phyloP scores from a whole-genome alignment of 1,140 invertebrate genomes.

The Aphelenchoides avenae region DNA sequence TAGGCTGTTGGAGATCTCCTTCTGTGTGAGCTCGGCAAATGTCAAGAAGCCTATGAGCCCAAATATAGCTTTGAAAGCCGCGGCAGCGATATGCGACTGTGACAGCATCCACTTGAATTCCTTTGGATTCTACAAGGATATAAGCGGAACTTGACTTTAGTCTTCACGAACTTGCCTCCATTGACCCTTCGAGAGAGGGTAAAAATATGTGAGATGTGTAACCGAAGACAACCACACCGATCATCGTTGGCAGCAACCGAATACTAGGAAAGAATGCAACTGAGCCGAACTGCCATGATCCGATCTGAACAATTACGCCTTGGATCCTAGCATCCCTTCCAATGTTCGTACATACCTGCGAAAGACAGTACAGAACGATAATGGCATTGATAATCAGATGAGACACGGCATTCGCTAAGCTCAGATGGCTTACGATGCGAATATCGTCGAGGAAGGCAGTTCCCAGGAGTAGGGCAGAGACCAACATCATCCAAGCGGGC shows the following conservation, averaged over 20 bases:
- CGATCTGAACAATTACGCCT: slow-evolving; percentile 28
- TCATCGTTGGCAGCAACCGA: slow-evolving; percentile 93
- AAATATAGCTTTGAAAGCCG: slow-evolving; percentile 90
- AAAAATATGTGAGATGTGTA: slow-evolving; percentile 99
- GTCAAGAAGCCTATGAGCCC: slow-evolving; percentile 95
- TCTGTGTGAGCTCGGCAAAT: no score
- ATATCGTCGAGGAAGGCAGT: slow-evolving; percentile 87
- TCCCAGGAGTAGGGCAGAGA: slow-evolving; percentile 83
- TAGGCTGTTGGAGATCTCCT: no score
- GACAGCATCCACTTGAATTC: slow-evolving; percentile 96
- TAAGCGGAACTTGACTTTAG: slow-evolving; percentile 22
- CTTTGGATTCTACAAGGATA: slow-evolving; percentile 37
- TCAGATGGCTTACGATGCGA: slow-evolving; percentile 62
- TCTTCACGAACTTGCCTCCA: slow-evolving; percentile 68
- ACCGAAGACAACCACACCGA: slow-evolving; percentile 98
- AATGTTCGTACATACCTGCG: no score
- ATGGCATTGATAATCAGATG: slow-evolving; percentile 95
- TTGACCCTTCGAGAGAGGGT: slow-evolving; percentile 91
- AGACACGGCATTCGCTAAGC: slow-evolving; percentile 97
- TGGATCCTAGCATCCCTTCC: slow-evolving; percentile 76
- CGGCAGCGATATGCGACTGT: slow-evolving; percentile 94
- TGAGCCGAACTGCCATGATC: slow-evolving; percentile 62
- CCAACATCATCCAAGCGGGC: slow-evolving; percentile 89
- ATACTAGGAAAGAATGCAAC: slow-evolving; percentile 88
- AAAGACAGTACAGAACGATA: slow-evolving; percentile 81